Evolutionary conservation across 2,888 invertebrate genomes (phyloP).

Genomic region (Laothoe populi): DNA sequence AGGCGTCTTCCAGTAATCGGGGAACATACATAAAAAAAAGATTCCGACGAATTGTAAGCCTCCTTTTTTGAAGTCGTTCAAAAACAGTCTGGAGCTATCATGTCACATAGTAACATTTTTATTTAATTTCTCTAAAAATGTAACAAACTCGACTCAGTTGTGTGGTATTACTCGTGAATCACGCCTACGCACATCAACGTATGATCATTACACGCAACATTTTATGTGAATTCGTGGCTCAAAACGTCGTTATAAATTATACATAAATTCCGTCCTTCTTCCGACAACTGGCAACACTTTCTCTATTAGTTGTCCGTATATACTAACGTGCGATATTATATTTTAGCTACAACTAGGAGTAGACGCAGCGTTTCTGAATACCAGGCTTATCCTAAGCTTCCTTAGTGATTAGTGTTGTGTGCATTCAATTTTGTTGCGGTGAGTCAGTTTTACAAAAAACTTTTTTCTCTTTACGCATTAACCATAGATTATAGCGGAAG

Average conservation of each 20-base stretch:
- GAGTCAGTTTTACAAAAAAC: neutral
- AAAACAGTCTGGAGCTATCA: too few species aligned
- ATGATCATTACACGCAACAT: constrained; percentile 16
- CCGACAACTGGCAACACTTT: constrained; percentile 26
- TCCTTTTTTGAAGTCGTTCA: too few species aligned
- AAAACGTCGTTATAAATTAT: constrained; percentile 21
- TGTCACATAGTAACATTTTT: neutral
- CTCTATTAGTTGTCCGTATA: constrained; percentile 12
- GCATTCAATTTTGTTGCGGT: constrained; percentile 24
- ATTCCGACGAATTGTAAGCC: too few species aligned
- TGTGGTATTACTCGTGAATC: constrained; percentile 17
- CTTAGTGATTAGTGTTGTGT: constrained; percentile 36
- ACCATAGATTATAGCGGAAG: neutral
- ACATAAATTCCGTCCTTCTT: constrained; percentile 10
- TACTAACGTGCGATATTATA: constrained; percentile 32
- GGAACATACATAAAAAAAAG: too few species aligned
- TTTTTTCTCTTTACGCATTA: neutral
- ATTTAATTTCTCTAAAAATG: neutral
- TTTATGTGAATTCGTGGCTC: constrained; percentile 18
- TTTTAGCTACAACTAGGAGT: constrained; percentile 42
- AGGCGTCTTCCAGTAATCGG: too few species aligned
- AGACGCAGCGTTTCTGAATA: constrained; percentile 36
- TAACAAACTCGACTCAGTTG: neutral
- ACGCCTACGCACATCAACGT: constrained; percentile 26
- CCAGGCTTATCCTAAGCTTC: constrained; percentile 30